Percentiles rank a stretch among this genome's conserved stretches.
These are phyloP conservation scores for Melitaea athalia DNA, from an alignment of 2,888 invertebrate genomes.

Conservation along the genomic window DNA sequence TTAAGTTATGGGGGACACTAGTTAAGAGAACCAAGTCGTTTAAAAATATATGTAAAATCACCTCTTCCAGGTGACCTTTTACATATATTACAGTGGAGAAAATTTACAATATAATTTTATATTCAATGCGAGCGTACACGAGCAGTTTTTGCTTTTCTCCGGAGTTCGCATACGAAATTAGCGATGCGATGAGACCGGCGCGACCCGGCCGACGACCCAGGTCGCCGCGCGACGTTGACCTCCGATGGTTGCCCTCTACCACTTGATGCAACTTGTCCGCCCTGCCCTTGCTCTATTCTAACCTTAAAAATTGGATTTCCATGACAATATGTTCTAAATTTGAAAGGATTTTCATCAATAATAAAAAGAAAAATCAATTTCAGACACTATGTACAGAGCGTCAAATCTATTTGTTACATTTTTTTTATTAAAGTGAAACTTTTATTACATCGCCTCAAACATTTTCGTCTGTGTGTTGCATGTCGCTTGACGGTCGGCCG, in stretches of 20 bases:
- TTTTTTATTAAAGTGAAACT: no score
- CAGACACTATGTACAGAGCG: neutral
- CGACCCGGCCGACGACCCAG: slow-evolving; percentile 60
- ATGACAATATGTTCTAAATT: neutral
- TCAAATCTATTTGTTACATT: neutral
- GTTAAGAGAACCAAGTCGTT: no score
- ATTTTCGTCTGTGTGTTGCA: no score
- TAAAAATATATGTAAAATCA: no score
- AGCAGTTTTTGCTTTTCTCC: slow-evolving; percentile 63
- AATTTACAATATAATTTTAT: slow-evolving; percentile 57
- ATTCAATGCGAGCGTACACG: slow-evolving; percentile 48
- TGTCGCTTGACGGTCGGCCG: no score
- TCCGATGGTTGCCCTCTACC: slow-evolving; percentile 40
- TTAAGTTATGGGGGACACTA: no score
- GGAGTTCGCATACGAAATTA: slow-evolving; percentile 59
- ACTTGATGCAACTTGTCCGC: slow-evolving; percentile 19
- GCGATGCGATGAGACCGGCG: slow-evolving; percentile 59
- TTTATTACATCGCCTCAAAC: no score
- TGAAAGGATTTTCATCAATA: neutral
- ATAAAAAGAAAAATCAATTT: neutral
- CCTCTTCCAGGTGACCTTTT: no score
- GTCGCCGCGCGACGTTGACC: slow-evolving; percentile 64
- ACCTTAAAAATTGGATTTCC: neutral
- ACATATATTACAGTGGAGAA: slow-evolving; percentile 43
- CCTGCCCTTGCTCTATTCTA: slow-evolving; percentile 7